These are phyloP conservation scores for Prochilodus magdalenae DNA, from an alignment of 2,113 vertebrate species.

Conservation along the genomic window DNA sequence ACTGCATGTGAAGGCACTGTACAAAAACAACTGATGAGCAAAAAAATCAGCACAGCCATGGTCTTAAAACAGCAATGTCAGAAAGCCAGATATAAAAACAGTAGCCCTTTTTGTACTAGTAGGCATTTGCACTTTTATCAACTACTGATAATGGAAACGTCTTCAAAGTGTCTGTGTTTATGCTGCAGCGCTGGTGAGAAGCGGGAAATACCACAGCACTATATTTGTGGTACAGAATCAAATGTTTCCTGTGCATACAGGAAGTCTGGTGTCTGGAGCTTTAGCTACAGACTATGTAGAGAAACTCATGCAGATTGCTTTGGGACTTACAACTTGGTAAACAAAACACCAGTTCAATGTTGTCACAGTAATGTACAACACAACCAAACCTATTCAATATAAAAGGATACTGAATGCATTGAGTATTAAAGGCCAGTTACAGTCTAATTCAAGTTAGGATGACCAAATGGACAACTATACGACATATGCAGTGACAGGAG, in stretches of 20 bases:
- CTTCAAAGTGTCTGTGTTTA: not conserved
- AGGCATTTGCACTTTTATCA: not conserved
- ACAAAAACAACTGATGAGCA: too few species aligned
- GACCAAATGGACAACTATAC: too few species aligned
- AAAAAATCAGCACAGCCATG: too few species aligned
- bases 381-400: too few species aligned
- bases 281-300: not conserved
- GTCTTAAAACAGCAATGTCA: too few species aligned
- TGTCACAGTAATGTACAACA: too few species aligned
- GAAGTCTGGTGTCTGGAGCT: not conserved
- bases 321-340: too few species aligned
- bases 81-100: not conserved
- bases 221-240: not conserved
- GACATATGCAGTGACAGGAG: too few species aligned
- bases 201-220: not conserved
- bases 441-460: too few species aligned
- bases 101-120: not conserved
- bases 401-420: too few species aligned
- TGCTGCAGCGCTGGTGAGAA: not conserved
- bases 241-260: constrained; percentile 5
- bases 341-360: too few species aligned
- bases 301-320: not conserved
- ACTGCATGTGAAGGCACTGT: not conserved
- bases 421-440: too few species aligned
- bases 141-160: not conserved